Evolutionary conservation across 2,888 invertebrate genomes (phyloP), one percentile per base, ranked within the genome.

Genomic region (Cybosia mesomella): DNA sequence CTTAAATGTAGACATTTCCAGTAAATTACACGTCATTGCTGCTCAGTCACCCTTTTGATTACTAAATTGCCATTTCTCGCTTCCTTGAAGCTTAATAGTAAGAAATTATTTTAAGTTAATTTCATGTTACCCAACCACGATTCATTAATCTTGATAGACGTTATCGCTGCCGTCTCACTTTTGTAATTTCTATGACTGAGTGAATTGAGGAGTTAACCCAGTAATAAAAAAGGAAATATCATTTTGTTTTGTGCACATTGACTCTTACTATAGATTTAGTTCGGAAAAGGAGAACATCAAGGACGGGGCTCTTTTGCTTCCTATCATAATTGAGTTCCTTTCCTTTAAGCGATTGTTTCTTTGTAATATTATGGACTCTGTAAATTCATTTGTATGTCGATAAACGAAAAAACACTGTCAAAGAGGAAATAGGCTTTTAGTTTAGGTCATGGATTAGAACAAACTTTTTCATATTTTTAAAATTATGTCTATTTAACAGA

Each of bases 31-130:
- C 58, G n/a, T 63, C 64, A 63, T 74, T 67, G 43, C 64, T 68
- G 76, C 74, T 53, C 22, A 70, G 75, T 84, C 81, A 84, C 69
- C 67, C 72, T 70, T 76, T 77, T 79, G 71, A 84, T 82, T 81
- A 77, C 73, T 73, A 80, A 80, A 84, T 83, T 77, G 74, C 70
- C 60, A n/a, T 61, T 62, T 67, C 68, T 72, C 73, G 72, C 63
- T 69, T 71, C 69, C 67, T 53, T 68, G 54, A 70, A 32, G 61
- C 54, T 71, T 74, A 72, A 73, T 74, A 73, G 73, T 74, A 58
- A 68, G 73, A 73, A 76, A 79, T 79, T 72, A 82, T 77, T 82
- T 76, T 67, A 74, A 74, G 71, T 77, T 73, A 76, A 77, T 71
- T 82, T 71, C 74, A 67, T 71, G 68, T 72, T 69, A 76, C 72